These are phyloP conservation scores for Orchesellides sinensis DNA, from an alignment of 2,888 invertebrate species.

Conservation along the genomic window DNA sequence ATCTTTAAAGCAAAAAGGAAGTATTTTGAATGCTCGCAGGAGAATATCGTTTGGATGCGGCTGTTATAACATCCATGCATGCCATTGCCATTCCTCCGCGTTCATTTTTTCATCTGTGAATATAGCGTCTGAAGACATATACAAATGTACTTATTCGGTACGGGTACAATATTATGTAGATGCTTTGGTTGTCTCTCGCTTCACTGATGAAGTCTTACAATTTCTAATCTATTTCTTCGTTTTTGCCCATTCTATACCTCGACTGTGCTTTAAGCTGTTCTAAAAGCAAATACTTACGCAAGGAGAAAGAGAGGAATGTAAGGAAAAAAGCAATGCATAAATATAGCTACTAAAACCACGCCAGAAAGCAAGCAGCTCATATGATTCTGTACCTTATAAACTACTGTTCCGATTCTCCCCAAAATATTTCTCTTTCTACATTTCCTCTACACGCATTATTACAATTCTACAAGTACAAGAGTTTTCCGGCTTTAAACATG, in stretches of 20 bases:
- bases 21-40: constrained; percentile 12
- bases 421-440: background rate
- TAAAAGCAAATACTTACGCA: background rate
- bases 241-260: background rate
- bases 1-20: background rate
- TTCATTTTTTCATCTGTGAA: constrained; percentile 9
- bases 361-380: too few relatives aligned
- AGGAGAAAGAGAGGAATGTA: background rate
- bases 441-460: background rate
- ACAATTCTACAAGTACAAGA: background rate
- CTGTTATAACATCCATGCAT: background rate
- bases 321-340: too few relatives aligned
- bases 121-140: background rate
- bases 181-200: background rate
- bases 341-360: background rate
- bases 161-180: too few relatives aligned
- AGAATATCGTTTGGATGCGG: background rate
- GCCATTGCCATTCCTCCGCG: constrained; percentile 8
- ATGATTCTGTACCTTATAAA: too few relatives aligned
- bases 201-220: constrained; percentile 26
- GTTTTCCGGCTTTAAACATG: too few relatives aligned
- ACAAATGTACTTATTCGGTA: background rate
- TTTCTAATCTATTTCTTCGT: constrained; percentile 20
- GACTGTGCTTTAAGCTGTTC: too few relatives aligned
- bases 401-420: too few relatives aligned